Evolutionary conservation across 2,888 invertebrate genomes (phyloP), one percentile per base, ranked within the genome.

Genomic region (Caenorhabditis sp.): DNA sequence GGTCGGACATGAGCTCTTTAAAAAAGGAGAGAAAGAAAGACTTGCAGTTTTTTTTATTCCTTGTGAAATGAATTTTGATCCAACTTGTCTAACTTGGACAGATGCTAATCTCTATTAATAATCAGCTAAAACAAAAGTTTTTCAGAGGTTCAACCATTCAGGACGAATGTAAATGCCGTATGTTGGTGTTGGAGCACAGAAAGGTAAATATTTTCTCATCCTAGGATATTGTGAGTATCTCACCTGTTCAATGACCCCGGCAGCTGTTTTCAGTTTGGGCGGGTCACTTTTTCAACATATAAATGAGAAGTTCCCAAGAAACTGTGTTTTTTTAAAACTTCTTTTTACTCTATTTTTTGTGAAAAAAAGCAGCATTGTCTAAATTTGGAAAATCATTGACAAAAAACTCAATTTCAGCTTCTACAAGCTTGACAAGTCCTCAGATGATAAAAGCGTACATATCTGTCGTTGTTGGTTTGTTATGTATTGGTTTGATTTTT

Each of bases 381-480:
- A n/a, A n/a, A n/a, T n/a, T n/a, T n/a, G n/a, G n/a, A n/a, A n/a
- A n/a, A n/a, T n/a, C n/a, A n/a, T n/a, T n/a, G n/a, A n/a, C 44
- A 8, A 47, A 18, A 47, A 47, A 47, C 44, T 47, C 13, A 40
- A 8, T 72, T 80, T 53, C 80, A 86, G 86, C 74, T 50, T 60
- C 79, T 15, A 76, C 77, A 40, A 82, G 80, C 32, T 74, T 86
- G 44, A 70, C 80, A 11, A 81, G 83, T 51, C 24, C 67, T n/a
- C 77, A 76, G 32, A 87, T 87, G 87, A 61, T 87, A 5, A 87
- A 84, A 26, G 85, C 85, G 1, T 87, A 87, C 47, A 71, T 61
- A 8, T 50, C 74, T 1, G 76, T 87, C 2, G 71, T 37, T 0
- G 58, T 82, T 44, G 67, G 78, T 0, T 18, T 84, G 0, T 2